Conservation (phyloP, 2,888 invertebrate species). For the Autographa gamma region DNA sequence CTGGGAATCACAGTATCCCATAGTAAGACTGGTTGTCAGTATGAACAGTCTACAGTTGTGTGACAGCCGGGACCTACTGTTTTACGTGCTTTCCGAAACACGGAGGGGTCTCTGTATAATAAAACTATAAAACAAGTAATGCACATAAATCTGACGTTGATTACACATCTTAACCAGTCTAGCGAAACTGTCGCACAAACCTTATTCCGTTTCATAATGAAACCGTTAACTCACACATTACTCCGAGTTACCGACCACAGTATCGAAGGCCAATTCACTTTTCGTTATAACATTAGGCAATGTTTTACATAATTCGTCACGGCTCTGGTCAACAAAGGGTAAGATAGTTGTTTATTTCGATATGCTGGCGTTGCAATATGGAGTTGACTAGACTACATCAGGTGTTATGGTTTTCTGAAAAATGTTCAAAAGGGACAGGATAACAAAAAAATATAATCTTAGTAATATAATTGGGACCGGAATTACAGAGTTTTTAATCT, state of each 20-base stretch:
- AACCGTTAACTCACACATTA: constrained; percentile 18
- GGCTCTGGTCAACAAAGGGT: constrained; percentile 21
- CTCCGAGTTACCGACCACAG: constrained; percentile 13
- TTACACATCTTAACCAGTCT: background rate
- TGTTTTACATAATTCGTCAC: constrained; percentile 44
- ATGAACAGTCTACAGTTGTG: no score
- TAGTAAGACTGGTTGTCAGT: no score
- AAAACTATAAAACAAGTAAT: no score
- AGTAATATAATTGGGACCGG: no score
- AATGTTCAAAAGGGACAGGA: no score
- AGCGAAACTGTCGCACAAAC: constrained; percentile 7
- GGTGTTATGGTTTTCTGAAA: background rate
- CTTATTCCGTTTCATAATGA: constrained; percentile 15
- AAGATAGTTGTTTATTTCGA: constrained; percentile 3
- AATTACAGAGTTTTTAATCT: no score
- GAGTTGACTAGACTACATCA: background rate
- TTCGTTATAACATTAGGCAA: constrained; percentile 37
- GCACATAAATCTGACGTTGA: constrained; percentile 21
- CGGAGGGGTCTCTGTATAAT: no score
- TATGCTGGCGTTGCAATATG: constrained; percentile 6
- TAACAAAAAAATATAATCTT: no score
- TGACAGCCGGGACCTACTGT: no score
- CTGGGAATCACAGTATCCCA: no score
- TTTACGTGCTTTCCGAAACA: no score
- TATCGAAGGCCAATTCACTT: constrained; percentile 52